These are phyloP conservation scores for Stylophora pistillata DNA, from an alignment of 64 coral and sea anemone genomes.

Conservation along the genomic window DNA sequence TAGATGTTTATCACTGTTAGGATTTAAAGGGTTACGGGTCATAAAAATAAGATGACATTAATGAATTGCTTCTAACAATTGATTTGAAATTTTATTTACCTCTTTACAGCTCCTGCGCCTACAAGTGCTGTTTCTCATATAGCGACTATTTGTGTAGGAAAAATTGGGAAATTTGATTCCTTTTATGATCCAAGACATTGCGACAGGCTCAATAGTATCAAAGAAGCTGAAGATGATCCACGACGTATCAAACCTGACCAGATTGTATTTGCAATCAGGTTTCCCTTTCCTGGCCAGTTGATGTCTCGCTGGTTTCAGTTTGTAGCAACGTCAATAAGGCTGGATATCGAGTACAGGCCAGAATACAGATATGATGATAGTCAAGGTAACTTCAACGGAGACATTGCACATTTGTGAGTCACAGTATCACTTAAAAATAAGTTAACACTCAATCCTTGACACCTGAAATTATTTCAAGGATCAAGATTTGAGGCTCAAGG, in stretches of 20 bases:
- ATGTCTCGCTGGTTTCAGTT: conserved; percentile 98
- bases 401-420: too few species aligned
- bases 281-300: conserved; percentile 74
- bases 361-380: background rate
- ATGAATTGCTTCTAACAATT: background rate
- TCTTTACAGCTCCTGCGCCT: conserved; percentile 80
- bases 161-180: background rate
- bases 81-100: background rate
- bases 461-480: too few species aligned
- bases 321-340: conserved; percentile 63
- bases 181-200: conserved; percentile 67
- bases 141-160: conserved; percentile 63
- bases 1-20: too few species aligned
- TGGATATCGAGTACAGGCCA: conserved; percentile 55
- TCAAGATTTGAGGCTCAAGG: too few species aligned
- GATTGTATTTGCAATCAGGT: conserved; percentile 85
- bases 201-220: conserved; percentile 20
- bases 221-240: conserved; percentile 15
- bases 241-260: conserved; percentile 27
- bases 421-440: too few species aligned
- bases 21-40: too few species aligned
- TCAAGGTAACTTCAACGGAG: background rate
- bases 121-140: conserved; percentile 82
- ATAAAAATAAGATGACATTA: too few species aligned
- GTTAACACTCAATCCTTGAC: too few species aligned